These are phyloP conservation scores for Mycalesis mineus DNA, from an alignment of 2,888 invertebrate species.

Conservation along the genomic window DNA sequence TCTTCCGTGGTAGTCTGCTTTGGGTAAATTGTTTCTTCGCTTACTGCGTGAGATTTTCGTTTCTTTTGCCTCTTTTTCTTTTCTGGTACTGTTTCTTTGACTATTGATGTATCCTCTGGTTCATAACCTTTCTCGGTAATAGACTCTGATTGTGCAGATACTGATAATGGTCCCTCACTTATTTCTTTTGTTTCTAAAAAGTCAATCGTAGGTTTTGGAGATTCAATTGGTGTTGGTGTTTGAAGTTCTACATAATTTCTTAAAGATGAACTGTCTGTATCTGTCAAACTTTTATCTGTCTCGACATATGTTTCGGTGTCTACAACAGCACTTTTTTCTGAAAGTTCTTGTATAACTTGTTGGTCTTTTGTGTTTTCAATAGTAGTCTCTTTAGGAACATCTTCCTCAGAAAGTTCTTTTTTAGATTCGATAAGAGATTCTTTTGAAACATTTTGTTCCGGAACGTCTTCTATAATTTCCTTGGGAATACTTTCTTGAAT, in stretches of 20 bases:
- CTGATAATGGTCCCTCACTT: slow-evolving; percentile 9
- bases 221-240: slow-evolving; percentile 67
- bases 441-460: background rate
- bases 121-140: slow-evolving; percentile 81
- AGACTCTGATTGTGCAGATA: slow-evolving; percentile 32
- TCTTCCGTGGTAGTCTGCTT: slow-evolving; percentile 60
- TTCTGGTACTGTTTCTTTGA: slow-evolving; percentile 40
- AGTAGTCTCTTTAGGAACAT: slow-evolving; percentile 19
- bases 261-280: slow-evolving; percentile 64
- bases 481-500: background rate
- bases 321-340: slow-evolving; percentile 46
- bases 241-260: slow-evolving; percentile 66
- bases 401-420: slow-evolving; percentile 33
- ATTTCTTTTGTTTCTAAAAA: slow-evolving; percentile 28
- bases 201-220: slow-evolving; percentile 60
- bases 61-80: slow-evolving; percentile 76
- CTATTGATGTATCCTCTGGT: slow-evolving; percentile 81
- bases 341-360: slow-evolving; percentile 52
- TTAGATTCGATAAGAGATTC: background rate
- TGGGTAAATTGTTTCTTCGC: slow-evolving; percentile 66
- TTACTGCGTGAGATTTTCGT: slow-evolving; percentile 54
- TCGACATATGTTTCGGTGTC: slow-evolving; percentile 47
- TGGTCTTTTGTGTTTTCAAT: slow-evolving; percentile 57
- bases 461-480: background rate
- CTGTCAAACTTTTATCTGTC: slow-evolving; percentile 56